Base-by-base conservation (phyloP, 2,888 invertebrate species). In the Drosophila basisetae region DNA sequence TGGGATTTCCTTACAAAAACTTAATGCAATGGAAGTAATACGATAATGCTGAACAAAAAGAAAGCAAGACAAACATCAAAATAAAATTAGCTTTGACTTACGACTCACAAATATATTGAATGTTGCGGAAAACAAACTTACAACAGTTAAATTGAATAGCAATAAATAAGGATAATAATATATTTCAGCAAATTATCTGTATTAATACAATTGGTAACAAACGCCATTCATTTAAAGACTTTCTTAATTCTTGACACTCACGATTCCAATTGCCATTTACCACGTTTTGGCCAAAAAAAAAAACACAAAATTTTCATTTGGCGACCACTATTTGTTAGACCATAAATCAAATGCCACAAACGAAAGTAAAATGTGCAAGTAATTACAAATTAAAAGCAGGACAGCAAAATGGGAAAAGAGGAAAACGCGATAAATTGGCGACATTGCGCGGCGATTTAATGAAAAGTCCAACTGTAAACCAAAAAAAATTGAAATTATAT, bases 291-390 rank as follows among this genome's bases (percentile, higher is more conserved):
- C 67, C 73, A 39, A n/a, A 25, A 25, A 28, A 25, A 33, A 13
- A 9, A 22, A 22, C 22, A 35, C 9, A 13, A 73, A 62, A 69
- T 80, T 77, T 82, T 73, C 58, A 75, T 72, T 68, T 71, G 73
- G 73, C 71, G 77, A 73, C 60, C 66, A 76, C 80, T 80, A 79
- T 79, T 78, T 66, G 80, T 39, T 65, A 41, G 76, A 73, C 83
- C 71, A 89, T 87, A 87, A 87, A 87, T 87, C 87, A 87, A 87
- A 76, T 78, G 80, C 54, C 72, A 75, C 83, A 89, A 89, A 82
- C 79, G 89, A 83, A 85, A 89, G 80, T 84, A 81, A 84, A 84
- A 80, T 78, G 80, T 66, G 82, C 82, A 77, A 80, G 74, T 84
- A 87, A 84, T 84, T 89, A 87, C 85, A 87, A 87, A 87, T 83